Evolutionary conservation across 2,113 vertebrate species (phyloP), one percentile per base, ranked within the genome.

Genomic region (Melanocharis versteri): DNA sequence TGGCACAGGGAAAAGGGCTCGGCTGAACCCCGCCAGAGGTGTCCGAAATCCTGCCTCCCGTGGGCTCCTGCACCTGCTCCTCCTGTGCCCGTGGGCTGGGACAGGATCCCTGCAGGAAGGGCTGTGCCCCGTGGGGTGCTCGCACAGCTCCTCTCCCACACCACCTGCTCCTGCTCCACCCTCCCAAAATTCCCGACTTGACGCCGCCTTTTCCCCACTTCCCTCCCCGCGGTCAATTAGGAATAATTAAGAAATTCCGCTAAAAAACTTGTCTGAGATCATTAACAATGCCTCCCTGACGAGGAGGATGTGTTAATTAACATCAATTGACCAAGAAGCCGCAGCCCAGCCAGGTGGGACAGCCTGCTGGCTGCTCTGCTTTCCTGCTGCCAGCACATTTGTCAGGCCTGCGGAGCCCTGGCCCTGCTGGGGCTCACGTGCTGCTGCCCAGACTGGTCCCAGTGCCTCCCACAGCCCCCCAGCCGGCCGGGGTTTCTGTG

Each of bases 291-390:
- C 24, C 92, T 47, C 58, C 64, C 84, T 92, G 89, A 75, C 93
- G 58, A 93, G 94, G 76, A 92, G 76, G 71, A 87, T 79, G 79
- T 93, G 93, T 97, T 97, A 97, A 98, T 97, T 92, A 89, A 16
- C 92, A 71, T 10, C 84, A 71, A 26, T 64, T 79, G 91, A 68
- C 54, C 91, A 9, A 3, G 6, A 4, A 26, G 6, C 14, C 5
- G 5, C 35, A 21, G 64, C 50, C 15, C 6, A 0, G 93, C 53
- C 96, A 78, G 97, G 92, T 50, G 83, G 89, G 62, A 15, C 50
- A n/a, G 16, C 20, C 8, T 2, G n/a, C 39, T 15, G 66, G 7
- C 75, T 14, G 42, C 53, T n/a, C 23, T 8, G 51, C 2, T 11
- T 19, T 11, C 78, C 47, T 3, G 16, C 60, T 60, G 61, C 40